Conservation (phyloP, 2,113 vertebrate species). For the Bubo bubo region DNA sequence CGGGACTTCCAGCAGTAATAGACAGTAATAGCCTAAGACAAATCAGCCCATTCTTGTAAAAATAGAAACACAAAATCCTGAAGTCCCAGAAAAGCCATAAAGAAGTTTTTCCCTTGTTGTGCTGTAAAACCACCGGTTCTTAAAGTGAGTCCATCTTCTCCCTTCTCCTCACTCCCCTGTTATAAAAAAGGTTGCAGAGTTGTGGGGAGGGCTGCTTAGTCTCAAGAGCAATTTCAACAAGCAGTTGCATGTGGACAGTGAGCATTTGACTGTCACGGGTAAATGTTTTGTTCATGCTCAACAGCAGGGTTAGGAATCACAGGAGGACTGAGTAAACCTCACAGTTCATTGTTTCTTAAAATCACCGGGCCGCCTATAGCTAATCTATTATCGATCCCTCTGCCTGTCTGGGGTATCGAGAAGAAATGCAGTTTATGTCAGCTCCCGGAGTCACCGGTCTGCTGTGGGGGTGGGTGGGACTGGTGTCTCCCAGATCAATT, state of each 20-base stretch:
- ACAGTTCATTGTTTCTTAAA: neutral
- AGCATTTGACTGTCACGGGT: neutral
- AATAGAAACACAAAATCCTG: constrained; percentile 87
- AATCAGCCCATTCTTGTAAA: constrained; percentile 95
- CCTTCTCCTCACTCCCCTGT: neutral
- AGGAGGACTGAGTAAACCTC: neutral
- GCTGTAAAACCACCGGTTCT: neutral
- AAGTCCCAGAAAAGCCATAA: constrained; percentile 63
- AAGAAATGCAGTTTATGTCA: neutral
- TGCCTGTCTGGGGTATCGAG: neutral
- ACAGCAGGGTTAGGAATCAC: neutral
- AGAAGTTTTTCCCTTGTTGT: constrained; percentile 21
- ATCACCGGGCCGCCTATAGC: neutral
- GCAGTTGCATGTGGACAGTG: neutral
- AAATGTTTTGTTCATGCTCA: neutral
- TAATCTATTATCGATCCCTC: constrained; percentile 2
- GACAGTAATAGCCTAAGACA: constrained; percentile 99
- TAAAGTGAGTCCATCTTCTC: neutral
- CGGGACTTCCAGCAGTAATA: constrained; percentile 94
- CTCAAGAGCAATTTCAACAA: neutral
- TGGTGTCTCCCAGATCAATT: neutral
- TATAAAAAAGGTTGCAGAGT: neutral
- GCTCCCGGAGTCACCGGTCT: neutral
- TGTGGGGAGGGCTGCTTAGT: neutral
- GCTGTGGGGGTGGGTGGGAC: neutral